These are phyloP conservation scores for Nasonia vitripennis DNA, from an alignment of 1,140 invertebrate species.

Conservation along the genomic window DNA sequence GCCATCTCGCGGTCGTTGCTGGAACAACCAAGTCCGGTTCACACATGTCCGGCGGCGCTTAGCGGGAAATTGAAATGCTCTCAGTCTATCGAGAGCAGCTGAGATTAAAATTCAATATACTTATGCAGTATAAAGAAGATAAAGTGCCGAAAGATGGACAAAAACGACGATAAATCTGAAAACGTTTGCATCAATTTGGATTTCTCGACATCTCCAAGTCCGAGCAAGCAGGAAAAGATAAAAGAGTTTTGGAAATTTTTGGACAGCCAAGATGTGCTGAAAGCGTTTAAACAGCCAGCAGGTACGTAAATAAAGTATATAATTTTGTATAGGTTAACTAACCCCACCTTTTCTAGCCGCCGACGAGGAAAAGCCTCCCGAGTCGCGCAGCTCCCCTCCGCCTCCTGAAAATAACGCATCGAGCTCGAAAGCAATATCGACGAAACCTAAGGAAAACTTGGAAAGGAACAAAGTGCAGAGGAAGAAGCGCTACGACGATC, in stretches of 20 bases:
- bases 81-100: no score
- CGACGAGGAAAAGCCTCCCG: neutral
- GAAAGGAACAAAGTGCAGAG: neutral
- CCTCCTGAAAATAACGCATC: neutral
- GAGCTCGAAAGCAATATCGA: neutral
- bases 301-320: neutral
- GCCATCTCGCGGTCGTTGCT: neutral
- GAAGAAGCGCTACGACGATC: neutral
- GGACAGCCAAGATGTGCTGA: slow-evolving; percentile 43
- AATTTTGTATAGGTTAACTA: slow-evolving; percentile 15
- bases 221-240: slow-evolving; percentile 54
- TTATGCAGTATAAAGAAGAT: neutral
- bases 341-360: neutral
- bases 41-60: neutral
- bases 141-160: neutral
- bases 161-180: neutral
- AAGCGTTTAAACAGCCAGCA: slow-evolving; percentile 31
- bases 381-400: no score
- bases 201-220: slow-evolving; percentile 49
- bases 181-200: slow-evolving; percentile 50
- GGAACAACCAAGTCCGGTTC: slow-evolving; percentile 20
- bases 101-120: neutral
- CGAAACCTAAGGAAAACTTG: neutral
- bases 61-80: slow-evolving; percentile 18
- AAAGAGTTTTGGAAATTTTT: slow-evolving; percentile 62